Evolutionary conservation across 2,888 invertebrate species (phyloP), one percentile per base, ranked within the genome.

Genomic region (Cantharis flavilabris): DNA sequence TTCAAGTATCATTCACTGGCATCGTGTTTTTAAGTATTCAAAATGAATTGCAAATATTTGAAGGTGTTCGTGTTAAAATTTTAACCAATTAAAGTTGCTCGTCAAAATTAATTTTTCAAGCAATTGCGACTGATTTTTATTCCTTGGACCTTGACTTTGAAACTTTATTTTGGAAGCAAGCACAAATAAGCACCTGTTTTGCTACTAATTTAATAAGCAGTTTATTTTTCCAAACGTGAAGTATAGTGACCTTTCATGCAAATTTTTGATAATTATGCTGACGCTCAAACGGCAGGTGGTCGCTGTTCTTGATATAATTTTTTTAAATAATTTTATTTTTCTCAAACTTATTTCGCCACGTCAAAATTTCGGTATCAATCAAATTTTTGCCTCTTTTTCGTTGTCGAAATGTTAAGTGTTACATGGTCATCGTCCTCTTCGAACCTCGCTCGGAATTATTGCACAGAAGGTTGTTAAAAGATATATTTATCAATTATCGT

Each of bases 131-230:
- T 73, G 23, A 70, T 70, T 70, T 62, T 28, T 30, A 75, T 62
- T 70, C 73, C 16, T 69, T 67, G 69, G 74, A 62, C 75, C 75
- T 75, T 75, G 75, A 71, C 33, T 71, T 62, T 67, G 65, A 16
- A 16, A 11, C 30, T 49, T 62, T 75, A 75, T 75, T 75, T 75
- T 75, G 71, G 71, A 75, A 71, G 65, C 70, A 71, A 71, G 65
- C 70, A 65, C 20, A 74, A 74, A 74, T 70, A 70, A 70, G 75
- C 75, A 75, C 70, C 75, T 75, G 75, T 70, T 75, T 71, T 67
- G 10, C 62, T 64, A 33, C 71, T 62, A 71, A 75, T 67, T 75
- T 75, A 64, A 75, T 75, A 75, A 64, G 70, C 74, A 75, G 62
- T 71, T 71, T 75, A 75, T 71, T 71, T 70, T 20, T 64, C 64